Evolutionary conservation across 2,113 vertebrate species (phyloP), one percentile per base, ranked within the genome.

Genomic region (Parus major): DNA sequence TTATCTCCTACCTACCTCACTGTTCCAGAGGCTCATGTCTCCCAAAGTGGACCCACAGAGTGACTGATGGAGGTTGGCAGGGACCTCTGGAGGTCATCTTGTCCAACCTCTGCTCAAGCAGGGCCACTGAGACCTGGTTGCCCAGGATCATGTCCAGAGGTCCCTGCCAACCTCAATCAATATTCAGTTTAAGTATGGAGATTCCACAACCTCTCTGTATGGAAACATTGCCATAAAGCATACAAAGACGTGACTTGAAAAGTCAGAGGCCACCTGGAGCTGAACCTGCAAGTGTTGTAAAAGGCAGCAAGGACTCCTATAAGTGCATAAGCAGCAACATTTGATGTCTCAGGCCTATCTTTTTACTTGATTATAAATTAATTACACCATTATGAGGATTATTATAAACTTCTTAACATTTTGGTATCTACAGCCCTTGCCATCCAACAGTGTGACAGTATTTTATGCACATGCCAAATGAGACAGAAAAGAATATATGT

Each of bases 341-440:
- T 89, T 82, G 36, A 52, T 31, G 31, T 70, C 65, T 89, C 7
- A 0, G 33, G 25, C 29, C 60, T 84, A 3, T 81, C 42, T 84
- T 92, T 92, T 77, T 47, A 76, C 52, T 84, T 86, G 35, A 9
- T 63, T 75, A 82, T 53, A 78, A 86, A 64, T 59, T 57, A 77
- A 65, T 65, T 92, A 9, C 33, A 31, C 20, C 10, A 15, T 56
- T 90, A 27, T n/a, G 25, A 78, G 24, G 20, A 55, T 83, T 66
- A 23, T 59, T 86, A 33, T 1, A 1, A 81, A 80, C 21, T 59
- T 39, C n/a, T 77, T 88, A 72, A 55, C 8, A 15, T 73, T 88
- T 70, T 12, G 9, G 7, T 73, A 15, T 75, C 49, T 88, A 66
- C 47, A 63, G 27, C 24, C 21, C 79, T 31, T 63, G 10, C 66